Conservation (phyloP, 2,888 invertebrate genomes). For the Apamea sordens region DNA sequence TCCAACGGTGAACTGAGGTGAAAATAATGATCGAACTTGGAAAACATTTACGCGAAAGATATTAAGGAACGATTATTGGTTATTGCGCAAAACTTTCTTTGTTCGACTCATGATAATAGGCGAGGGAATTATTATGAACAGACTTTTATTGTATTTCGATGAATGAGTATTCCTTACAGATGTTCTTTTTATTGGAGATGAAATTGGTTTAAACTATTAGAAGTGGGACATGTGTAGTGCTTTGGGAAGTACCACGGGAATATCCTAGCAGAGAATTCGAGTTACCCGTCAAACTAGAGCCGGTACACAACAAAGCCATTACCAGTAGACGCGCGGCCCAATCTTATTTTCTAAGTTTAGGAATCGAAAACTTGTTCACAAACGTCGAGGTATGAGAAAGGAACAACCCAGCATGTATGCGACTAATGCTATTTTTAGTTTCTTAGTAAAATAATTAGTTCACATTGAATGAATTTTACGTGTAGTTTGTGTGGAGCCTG, state of each 20-base stretch:
- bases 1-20: conserved; percentile 65
- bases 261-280: conserved; percentile 78
- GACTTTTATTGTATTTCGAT: conserved; percentile 62
- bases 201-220: conserved; percentile 68
- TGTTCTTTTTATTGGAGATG: conserved; percentile 53
- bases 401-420: conserved; percentile 43
- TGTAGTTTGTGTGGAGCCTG: conserved; percentile 45
- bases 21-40: conserved; percentile 76
- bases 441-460: conserved; percentile 33
- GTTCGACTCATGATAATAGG: conserved; percentile 70
- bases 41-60: conserved; percentile 77
- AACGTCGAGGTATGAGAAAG: conserved; percentile 66
- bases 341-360: conserved; percentile 82
- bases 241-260: conserved; percentile 77
- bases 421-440: conserved; percentile 40
- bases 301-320: conserved; percentile 87
- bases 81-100: conserved; percentile 77
- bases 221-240: conserved; percentile 75
- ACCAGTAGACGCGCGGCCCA: conserved; percentile 77
- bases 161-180: conserved; percentile 52
- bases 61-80: conserved; percentile 78
- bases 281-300: conserved; percentile 79
- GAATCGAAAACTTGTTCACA: conserved; percentile 76
- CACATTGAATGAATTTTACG: conserved; percentile 50
- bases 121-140: conserved; percentile 67